Conservation (phyloP, 2,113 vertebrate species). For the Setophaga petechia region DNA sequence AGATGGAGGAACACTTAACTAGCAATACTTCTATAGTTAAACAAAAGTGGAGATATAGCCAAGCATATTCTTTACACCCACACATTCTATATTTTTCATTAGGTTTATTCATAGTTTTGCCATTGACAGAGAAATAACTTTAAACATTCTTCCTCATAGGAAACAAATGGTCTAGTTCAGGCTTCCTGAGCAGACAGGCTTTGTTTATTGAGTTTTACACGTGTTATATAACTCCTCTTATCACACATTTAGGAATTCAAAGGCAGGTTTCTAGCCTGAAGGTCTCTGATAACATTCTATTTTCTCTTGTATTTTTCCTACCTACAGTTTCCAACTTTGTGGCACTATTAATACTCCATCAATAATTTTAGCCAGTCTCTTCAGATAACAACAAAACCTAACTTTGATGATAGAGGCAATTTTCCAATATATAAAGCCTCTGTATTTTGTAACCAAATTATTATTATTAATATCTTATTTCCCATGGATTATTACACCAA, state of each 20-base stretch:
- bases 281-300: slow-evolving; percentile 44
- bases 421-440: slow-evolving; percentile 32
- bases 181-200: slow-evolving; percentile 31
- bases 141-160: slow-evolving; percentile 22
- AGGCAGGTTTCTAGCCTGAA: slow-evolving; percentile 34
- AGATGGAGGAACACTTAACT: slow-evolving; percentile 8
- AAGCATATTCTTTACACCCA: slow-evolving; percentile 40
- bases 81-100: slow-evolving; percentile 53
- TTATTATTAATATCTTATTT: slow-evolving; percentile 13
- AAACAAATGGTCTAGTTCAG: slow-evolving; percentile 60
- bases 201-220: slow-evolving; percentile 61
- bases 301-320: slow-evolving; percentile 60
- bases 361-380: slow-evolving; percentile 57
- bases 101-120: slow-evolving; percentile 63
- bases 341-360: slow-evolving; percentile 43
- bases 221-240: slow-evolving; percentile 60
- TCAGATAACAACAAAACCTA: slow-evolving; percentile 1
- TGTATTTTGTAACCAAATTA: neutral
- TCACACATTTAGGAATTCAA: slow-evolving; percentile 51
- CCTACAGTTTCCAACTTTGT: slow-evolving; percentile 41
- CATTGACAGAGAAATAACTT: slow-evolving; percentile 55
- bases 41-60: slow-evolving; percentile 35
- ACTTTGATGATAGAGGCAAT: slow-evolving; percentile 21
- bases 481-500: neutral
- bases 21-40: slow-evolving; percentile 14